A percentile compares a stretch with the other conserved stretches of the same genome.
phyloP scores from a whole-genome alignment of 37 sponge, comb jelly and placozoan genomes.

The Agelas oroides region DNA sequence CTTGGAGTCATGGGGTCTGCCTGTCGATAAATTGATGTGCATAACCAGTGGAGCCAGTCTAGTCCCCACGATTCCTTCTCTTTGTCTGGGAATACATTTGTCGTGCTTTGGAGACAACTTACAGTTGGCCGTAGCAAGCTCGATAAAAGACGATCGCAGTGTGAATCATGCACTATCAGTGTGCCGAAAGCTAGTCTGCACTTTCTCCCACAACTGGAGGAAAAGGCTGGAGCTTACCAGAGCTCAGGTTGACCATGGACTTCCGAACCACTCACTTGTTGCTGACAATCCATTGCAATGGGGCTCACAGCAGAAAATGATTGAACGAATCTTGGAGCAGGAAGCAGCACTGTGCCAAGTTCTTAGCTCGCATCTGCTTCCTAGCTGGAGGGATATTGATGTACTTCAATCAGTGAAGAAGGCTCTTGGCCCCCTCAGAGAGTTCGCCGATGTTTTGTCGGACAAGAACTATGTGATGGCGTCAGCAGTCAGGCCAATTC shows the following conservation, averaged over 20 bases:
- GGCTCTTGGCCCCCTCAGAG: slow-evolving; percentile 18
- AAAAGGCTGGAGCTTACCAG: neutral
- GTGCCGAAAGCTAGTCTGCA: slow-evolving; percentile 24
- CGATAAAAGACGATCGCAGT: slow-evolving; percentile 15
- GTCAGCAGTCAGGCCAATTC: slow-evolving; percentile 29
- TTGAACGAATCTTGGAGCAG: slow-evolving; percentile 31
- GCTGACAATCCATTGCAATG: neutral
- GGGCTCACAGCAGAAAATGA: slow-evolving; percentile 42
- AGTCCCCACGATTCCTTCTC: slow-evolving; percentile 4
- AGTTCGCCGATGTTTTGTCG: slow-evolving; percentile 35
- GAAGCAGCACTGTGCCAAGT: slow-evolving; percentile 15
- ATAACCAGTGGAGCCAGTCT: slow-evolving; percentile 39
- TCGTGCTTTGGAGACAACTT: slow-evolving; percentile 56
- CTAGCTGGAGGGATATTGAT: slow-evolving; percentile 31
- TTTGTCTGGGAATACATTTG: slow-evolving; percentile 19
- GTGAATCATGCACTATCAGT: slow-evolving; percentile 20
- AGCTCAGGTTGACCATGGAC: neutral
- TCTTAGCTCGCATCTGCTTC: slow-evolving; percentile 10
- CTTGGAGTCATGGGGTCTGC: slow-evolving; percentile 31
- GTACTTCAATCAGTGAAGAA: slow-evolving; percentile 28
- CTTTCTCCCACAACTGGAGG: slow-evolving; percentile 46
- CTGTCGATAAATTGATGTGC: slow-evolving; percentile 3
- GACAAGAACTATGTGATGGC: slow-evolving; percentile 26
- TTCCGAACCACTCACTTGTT: neutral
- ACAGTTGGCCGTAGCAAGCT: slow-evolving; percentile 25